A percentile compares a stretch with the other conserved stretches of the same genome.
phyloP scores from a whole-genome alignment of 1,140 invertebrate species.

The Mamestra configurata region DNA sequence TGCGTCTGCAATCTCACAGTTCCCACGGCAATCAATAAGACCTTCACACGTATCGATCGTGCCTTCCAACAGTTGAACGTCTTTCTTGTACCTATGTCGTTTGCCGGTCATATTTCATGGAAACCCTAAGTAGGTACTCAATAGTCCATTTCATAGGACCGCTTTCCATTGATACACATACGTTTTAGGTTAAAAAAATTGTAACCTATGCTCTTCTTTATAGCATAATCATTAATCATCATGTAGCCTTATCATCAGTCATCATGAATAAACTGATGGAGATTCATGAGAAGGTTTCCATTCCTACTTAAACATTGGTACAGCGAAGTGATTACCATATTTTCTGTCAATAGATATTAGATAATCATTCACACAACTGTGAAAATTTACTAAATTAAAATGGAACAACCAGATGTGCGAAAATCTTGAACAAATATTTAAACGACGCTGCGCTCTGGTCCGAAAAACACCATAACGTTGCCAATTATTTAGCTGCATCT shows the following conservation, averaged over 20 bases:
- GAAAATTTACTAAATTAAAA: background rate
- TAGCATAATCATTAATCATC: too few species aligned
- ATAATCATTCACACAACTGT: background rate
- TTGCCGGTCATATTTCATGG: background rate
- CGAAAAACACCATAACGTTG: background rate
- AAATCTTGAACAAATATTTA: background rate
- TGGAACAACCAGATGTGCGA: background rate
- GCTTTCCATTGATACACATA: too few species aligned
- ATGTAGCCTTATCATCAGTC: too few species aligned
- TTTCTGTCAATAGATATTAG: background rate
- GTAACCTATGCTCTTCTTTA: too few species aligned
- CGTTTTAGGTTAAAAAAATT: too few species aligned
- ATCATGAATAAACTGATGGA: too few species aligned
- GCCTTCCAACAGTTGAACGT: background rate
- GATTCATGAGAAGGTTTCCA: background rate
- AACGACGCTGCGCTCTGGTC: background rate
- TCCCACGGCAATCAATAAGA: constrained; percentile 36
- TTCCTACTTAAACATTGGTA: background rate
- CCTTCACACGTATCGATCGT: constrained; percentile 28
- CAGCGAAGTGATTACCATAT: background rate
- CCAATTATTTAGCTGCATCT: background rate
- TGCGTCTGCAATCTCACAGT: constrained; percentile 1
- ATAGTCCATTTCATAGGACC: too few species aligned
- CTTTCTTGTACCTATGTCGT: background rate
- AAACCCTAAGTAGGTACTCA: background rate